phyloP scores from a whole-genome alignment of 2,797 vertebrate genomes.

The Meda fulgida region DNA sequence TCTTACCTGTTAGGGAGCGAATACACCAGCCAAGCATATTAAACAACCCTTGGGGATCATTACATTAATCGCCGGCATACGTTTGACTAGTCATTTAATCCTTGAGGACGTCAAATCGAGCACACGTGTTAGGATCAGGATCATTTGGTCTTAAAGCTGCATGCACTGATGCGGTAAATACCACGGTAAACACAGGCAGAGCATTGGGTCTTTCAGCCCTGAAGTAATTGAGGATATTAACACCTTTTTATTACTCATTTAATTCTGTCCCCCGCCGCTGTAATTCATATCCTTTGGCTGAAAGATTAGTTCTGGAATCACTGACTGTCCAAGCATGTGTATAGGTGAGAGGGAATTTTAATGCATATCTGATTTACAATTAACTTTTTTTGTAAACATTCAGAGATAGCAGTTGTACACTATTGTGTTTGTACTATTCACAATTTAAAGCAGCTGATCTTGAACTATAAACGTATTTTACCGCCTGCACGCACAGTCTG shows the following conservation, averaged over 20 bases:
- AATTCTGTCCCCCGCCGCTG: constrained; percentile 66
- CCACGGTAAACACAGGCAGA: constrained; percentile 25
- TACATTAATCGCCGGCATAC: constrained; percentile 7
- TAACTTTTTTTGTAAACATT: constrained; percentile 9
- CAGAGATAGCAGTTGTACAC: background rate
- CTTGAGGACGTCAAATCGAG: background rate
- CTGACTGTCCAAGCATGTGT: constrained; percentile 66
- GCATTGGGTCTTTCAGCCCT: constrained; percentile 59
- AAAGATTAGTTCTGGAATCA: constrained; percentile 72
- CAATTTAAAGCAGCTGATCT: constrained; percentile 9
- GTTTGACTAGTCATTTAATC: constrained; percentile 37
- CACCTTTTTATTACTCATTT: constrained; percentile 74
- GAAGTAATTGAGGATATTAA: constrained; percentile 71
- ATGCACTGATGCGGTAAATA: constrained; percentile 12
- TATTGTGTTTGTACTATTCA: background rate
- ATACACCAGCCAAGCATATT: constrained; percentile 18
- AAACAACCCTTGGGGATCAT: constrained; percentile 7
- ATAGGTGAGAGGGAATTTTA: constrained; percentile 67
- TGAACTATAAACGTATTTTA: background rate
- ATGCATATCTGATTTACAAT: constrained; percentile 63
- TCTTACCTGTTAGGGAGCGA: background rate
- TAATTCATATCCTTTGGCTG: constrained; percentile 70
- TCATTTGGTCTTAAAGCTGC: constrained; percentile 23
- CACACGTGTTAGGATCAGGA: constrained; percentile 21
- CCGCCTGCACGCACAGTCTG: background rate